Evolutionary conservation across 2,888 invertebrate species (phyloP).

Genomic region (Carpatolechia fugitivella): DNA sequence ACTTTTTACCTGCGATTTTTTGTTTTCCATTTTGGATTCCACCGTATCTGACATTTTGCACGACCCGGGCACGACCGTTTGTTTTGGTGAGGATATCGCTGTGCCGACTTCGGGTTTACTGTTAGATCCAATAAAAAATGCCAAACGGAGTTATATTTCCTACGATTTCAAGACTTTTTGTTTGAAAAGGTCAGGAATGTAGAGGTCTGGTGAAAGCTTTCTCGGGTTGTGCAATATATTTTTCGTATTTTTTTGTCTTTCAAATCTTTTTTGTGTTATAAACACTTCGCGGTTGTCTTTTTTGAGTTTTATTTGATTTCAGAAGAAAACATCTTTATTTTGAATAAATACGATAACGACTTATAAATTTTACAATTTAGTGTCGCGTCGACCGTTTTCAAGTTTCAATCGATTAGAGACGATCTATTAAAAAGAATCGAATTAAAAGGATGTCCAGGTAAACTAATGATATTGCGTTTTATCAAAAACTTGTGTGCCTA

Average conservation of each 20-base stretch:
- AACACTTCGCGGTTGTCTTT: too few relatives aligned
- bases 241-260: neutral
- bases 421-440: slow-evolving; percentile 66
- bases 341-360: too few relatives aligned
- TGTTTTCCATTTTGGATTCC: slow-evolving; percentile 48
- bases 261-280: slow-evolving; percentile 1
- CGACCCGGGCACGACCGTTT: slow-evolving; percentile 55
- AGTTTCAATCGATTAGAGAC: slow-evolving; percentile 67
- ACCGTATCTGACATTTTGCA: slow-evolving; percentile 62
- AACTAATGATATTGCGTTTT: slow-evolving; percentile 74
- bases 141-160: slow-evolving; percentile 31
- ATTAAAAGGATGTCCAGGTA: slow-evolving; percentile 63
- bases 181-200: slow-evolving; percentile 10
- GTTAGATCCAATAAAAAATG: slow-evolving; percentile 44
- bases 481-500: slow-evolving; percentile 53
- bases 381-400: slow-evolving; percentile 31
- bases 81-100: slow-evolving; percentile 56
- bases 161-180: slow-evolving; percentile 24
- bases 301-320: too few relatives aligned
- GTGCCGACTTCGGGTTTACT: slow-evolving; percentile 48
- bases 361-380: slow-evolving; percentile 14
- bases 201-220: slow-evolving; percentile 22
- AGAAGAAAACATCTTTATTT: too few relatives aligned
- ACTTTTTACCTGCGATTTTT: slow-evolving; percentile 76
- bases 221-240: neutral